Base-by-base conservation (phyloP, 2,797 vertebrate species). In the Diglossa cyanea region DNA sequence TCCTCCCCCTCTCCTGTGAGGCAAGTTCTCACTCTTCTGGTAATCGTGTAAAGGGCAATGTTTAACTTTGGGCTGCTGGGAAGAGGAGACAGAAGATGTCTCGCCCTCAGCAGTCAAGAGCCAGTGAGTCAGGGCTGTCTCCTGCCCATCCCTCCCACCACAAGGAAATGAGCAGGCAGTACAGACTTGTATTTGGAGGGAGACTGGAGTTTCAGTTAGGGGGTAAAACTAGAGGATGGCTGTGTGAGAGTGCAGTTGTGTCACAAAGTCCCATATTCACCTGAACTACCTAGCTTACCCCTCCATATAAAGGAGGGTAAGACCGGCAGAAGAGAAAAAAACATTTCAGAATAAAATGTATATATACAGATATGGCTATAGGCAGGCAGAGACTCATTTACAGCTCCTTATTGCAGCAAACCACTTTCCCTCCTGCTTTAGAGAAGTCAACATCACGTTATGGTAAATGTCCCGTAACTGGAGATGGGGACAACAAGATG, bases 81-180 rank as follows among this genome's bases (percentile, higher is more conserved):
- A 86, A 70, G 35, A 82, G 18, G 53, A 89, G 24, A 39, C 23
- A 78, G 48, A 65, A 81, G 50, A 31, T 62, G n/a, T 6, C 39
- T 58, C 0, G 0, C 3, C 4, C n/a, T 62, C 40, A 55, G 57
- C 2, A 76, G 65, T 25, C n/a, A 86, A 58, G 7, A 25, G 44
- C 19, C 33, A n/a, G 19, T 17, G 30, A 17, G 55, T 8, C 6
- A 16, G 9, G 35, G 54, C 67, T 82, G 76, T 5, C 18, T 74
- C 33, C 47, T 33, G 42, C 31, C 24, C 26, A 55, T 2, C 30
- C 35, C 53, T 70, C 33, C 35, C 11, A 25, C 11, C 13, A 11
- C 9, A 26, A n/a, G 10, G 55, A 20, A 75, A 16, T 17, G 44
- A 44, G 33, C 19, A 48, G 48, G 19, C 45, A 81, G 17, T 9